phyloP scores from a whole-genome alignment of 2,113 vertebrate genomes.

The Ciconia boyciana region DNA sequence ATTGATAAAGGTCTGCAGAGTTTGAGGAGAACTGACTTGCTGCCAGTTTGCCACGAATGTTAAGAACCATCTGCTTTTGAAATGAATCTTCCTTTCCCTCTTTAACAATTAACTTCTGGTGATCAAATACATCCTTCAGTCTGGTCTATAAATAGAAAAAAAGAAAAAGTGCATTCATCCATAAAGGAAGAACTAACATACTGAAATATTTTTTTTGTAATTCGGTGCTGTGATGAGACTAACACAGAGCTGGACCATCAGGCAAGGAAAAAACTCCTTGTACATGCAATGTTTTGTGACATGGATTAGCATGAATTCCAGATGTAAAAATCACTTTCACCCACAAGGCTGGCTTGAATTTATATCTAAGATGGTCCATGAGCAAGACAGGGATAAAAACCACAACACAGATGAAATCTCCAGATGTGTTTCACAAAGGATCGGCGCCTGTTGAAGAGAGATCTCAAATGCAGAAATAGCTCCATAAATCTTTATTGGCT shows the following conservation, averaged over 20 bases:
- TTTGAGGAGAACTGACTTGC: neutral
- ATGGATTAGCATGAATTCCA: neutral
- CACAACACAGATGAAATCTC: neutral
- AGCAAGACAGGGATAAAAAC: neutral
- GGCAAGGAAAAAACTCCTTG: neutral
- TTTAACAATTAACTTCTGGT: neutral
- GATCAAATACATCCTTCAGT: neutral
- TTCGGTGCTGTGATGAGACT: neutral
- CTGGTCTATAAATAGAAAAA: neutral
- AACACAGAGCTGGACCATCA: neutral
- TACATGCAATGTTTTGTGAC: neutral
- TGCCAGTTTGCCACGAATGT: neutral
- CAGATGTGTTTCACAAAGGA: neutral
- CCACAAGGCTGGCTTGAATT: neutral
- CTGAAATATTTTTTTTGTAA: neutral
- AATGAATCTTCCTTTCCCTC: neutral
- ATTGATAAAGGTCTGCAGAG: neutral
- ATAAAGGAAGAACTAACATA: neutral
- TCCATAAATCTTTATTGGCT: neutral
- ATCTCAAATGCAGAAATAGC: neutral
- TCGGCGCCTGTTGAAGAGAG: rapidly evolving
- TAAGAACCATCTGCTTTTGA: neutral
- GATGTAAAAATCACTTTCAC: neutral
- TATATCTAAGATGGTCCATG: rapidly evolving
- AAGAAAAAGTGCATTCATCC: neutral